Evolutionary conservation across 2,888 invertebrate genomes (phyloP).

Genomic region (Conops quadrifasciatus): DNA sequence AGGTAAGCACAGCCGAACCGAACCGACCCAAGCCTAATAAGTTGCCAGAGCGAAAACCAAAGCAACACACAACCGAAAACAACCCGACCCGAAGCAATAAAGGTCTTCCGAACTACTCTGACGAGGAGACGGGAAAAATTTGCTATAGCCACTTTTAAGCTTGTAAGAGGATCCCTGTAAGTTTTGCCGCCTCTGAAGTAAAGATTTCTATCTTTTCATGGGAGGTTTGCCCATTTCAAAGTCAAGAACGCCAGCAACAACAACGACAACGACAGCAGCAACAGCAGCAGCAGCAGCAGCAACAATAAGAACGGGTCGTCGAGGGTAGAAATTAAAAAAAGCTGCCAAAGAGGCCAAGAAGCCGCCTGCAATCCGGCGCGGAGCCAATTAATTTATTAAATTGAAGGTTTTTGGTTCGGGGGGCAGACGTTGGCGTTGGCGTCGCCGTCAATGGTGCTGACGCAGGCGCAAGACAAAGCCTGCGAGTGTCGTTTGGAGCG

Average conservation of each 20-base stretch:
- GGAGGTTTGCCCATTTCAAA: conserved; percentile 58
- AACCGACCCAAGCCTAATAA: neutral
- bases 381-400: conserved; percentile 65
- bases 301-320: conserved; percentile 32
- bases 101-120: too few species aligned
- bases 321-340: conserved; percentile 34
- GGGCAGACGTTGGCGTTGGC: conserved; percentile 26
- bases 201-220: conserved; percentile 60
- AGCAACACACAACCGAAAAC: neutral
- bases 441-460: neutral
- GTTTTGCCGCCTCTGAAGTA: conserved; percentile 51
- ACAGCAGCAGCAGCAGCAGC: conserved; percentile 36
- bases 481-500: conserved; percentile 45
- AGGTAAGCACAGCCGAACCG: neutral
- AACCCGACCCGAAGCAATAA: neutral
- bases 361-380: conserved; percentile 48
- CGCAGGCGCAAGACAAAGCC: conserved; percentile 25
- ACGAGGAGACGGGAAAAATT: neutral
- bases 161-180: conserved; percentile 52
- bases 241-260: conserved; percentile 41
- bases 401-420: conserved; percentile 56
- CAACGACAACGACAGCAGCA: conserved; percentile 38
- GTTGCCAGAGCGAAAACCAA: neutral
- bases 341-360: conserved; percentile 8
- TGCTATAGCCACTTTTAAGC: conserved; percentile 33